phyloP scores from a whole-genome alignment of 2,888 invertebrate genomes.

The Tetanocera ferruginea region DNA sequence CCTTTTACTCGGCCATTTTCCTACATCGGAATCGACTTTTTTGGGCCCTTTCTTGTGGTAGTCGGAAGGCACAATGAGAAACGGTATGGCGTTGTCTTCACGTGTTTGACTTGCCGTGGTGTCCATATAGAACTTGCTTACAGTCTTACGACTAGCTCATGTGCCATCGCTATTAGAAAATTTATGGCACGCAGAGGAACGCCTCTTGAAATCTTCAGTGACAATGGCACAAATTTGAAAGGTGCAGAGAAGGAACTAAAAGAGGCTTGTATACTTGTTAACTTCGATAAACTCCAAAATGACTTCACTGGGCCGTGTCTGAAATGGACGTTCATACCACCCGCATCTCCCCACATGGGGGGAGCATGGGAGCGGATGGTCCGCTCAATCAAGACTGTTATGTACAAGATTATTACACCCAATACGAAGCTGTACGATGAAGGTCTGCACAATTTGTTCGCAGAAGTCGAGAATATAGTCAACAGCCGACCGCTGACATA shows the following conservation, averaged over 20 bases:
- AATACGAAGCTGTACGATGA: slow-evolving; percentile 27
- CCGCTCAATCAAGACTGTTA: slow-evolving; percentile 26
- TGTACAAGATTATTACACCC: slow-evolving; percentile 34
- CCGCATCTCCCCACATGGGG: slow-evolving; percentile 33
- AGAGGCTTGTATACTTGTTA: background rate
- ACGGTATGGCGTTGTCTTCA: slow-evolving; percentile 39
- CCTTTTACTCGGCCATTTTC: slow-evolving; percentile 39
- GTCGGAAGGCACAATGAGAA: slow-evolving; percentile 36
- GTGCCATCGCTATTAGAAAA: slow-evolving; percentile 35
- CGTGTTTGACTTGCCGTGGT: slow-evolving; percentile 38
- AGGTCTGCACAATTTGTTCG: slow-evolving; percentile 27
- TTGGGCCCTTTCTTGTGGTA: slow-evolving; percentile 41
- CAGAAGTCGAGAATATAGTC: slow-evolving; percentile 43
- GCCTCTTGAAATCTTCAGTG: slow-evolving; percentile 28
- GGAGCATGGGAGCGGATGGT: slow-evolving; percentile 39
- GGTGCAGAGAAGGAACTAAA: slow-evolving; percentile 35
- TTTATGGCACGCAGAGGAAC: slow-evolving; percentile 26
- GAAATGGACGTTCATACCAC: slow-evolving; percentile 34
- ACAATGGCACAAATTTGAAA: slow-evolving; percentile 31
- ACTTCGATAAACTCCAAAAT: slow-evolving; percentile 8
- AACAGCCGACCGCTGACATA: slow-evolving; percentile 45
- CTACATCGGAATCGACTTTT: slow-evolving; percentile 41
- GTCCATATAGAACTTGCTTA: slow-evolving; percentile 34
- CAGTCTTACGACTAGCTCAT: slow-evolving; percentile 17
- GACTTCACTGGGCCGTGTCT: background rate